Evolutionary conservation across 2,888 invertebrate genomes (phyloP), one percentile per base, ranked within the genome.

Genomic region (Antitype chi): DNA sequence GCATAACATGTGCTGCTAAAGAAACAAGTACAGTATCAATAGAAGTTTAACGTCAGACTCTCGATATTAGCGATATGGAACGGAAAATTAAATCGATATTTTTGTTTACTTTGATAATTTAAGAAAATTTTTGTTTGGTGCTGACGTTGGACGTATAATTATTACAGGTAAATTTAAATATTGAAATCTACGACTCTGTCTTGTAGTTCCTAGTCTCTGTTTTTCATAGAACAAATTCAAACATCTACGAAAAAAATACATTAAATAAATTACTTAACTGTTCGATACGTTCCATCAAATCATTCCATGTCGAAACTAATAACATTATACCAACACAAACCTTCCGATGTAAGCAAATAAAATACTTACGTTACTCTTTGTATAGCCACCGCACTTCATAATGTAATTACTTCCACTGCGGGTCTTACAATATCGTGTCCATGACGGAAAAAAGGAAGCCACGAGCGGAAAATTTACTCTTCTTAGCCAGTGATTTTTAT

Each of bases 401-500:
- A 82, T 79, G 78, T 84, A 84, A 84, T 87, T 84, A 82, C 87
- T 81, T 81, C 71, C 70, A 79, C 78, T 73, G 75, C 77, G 81
- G 73, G 79, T 74, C 71, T 72, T 75, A 83, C 80, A 85, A 78
- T 82, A 86, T 80, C 74, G 81, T 82, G 81, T 82, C 81, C 81
- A 80, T 83, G 81, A 76, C 63, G 70, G 74, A 74, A 85, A 87
- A 83, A 87, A 80, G 55, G 81, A 84, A 84, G 59, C 71, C 67
- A 28, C 74, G 57, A 81, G 76, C 82, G 85, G 88, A 85, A 87
- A 88, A 88, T 89, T 85, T 88, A 82, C 88, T 89, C 80, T 87
- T 76, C 78, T 80, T 79, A 80, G 47, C 75, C 78, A 78, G 73
- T 81, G 85, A 84, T 84, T 85, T 88, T 88, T 88, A 88, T 89